phyloP scores from a whole-genome alignment of 2,113 vertebrate species.

The Proterorhinus semilunaris region DNA sequence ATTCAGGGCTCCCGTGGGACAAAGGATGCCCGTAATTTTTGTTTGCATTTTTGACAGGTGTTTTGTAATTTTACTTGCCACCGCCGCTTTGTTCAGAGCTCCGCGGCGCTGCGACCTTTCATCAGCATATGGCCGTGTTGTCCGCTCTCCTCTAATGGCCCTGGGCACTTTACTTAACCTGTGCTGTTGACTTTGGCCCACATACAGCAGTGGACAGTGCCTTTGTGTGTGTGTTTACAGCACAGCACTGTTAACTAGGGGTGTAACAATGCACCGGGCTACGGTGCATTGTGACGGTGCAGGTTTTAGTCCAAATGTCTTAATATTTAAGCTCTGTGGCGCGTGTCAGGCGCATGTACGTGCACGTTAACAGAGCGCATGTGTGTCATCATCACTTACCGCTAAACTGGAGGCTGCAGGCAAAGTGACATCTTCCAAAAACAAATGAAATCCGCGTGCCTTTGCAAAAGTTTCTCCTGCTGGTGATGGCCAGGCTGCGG shows the following conservation, averaged over 20 bases:
- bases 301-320: too few relatives aligned
- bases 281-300: too few relatives aligned
- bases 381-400: too few relatives aligned
- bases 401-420: too few relatives aligned
- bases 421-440: too few relatives aligned
- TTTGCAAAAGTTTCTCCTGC: too few relatives aligned
- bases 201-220: slow-evolving; percentile 11
- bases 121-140: slow-evolving; percentile 54
- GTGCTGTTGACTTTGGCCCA: slow-evolving; percentile 21
- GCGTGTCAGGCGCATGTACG: too few relatives aligned
- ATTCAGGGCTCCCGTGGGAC: slow-evolving; percentile 39
- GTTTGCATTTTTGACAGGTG: slow-evolving; percentile 61
- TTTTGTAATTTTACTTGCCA: slow-evolving; percentile 65
- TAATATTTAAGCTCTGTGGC: too few relatives aligned
- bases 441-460: too few relatives aligned
- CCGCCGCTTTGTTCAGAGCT: slow-evolving; percentile 55
- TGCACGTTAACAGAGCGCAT: too few relatives aligned
- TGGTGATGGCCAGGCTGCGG: too few relatives aligned
- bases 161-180: slow-evolving; percentile 46
- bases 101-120: slow-evolving; percentile 48
- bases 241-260: background rate
- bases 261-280: too few relatives aligned
- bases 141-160: slow-evolving; percentile 35
- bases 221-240: background rate
- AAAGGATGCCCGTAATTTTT: slow-evolving; percentile 55